Evolutionary conservation across 2,888 invertebrate genomes (phyloP), one percentile per base, ranked within the genome.

Genomic region (Mythimna lalbum): DNA sequence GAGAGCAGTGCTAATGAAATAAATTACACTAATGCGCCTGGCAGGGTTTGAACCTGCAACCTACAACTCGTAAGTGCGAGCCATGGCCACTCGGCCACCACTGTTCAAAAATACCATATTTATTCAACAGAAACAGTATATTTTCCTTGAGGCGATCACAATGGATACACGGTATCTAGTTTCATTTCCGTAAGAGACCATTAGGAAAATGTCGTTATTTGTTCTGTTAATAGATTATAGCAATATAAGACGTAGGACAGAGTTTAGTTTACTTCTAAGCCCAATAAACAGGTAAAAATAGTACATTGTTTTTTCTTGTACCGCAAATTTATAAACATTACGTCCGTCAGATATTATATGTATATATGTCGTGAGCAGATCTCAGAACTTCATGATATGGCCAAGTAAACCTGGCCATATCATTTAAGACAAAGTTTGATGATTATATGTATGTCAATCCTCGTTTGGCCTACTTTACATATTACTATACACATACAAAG

Each of bases 171-270:
- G 3, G 1, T 33, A 1, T 53, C 21, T 7, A 14, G 36, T 49
- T 73, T 70, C 36, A 73, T 81, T 66, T 73, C 78, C 78, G 70
- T 21, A 52, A 63, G 49, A 49, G 36, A 33, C 52, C 57, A 64
- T 77, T 69, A 65, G 17, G 27, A 49, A 60, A 36, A 7, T 23
- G 60, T 19, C 19, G 23, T 55, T 55, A 36, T 78, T 73, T 64
- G 12, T 50, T 72, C 56, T 50, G 50, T 7, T 57, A 53, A 75
- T 49, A 71, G n/a, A 50, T 33, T 33, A 43, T 23, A 21, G 23
- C 1, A 63, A 63, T 33, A 43, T 63, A 56, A 56, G 12, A 39
- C 9, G 21, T 4, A 27, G 12, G 6, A 7, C 12, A 23, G 3
- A 43, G 49, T 43, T 27, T 67, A 50, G 49, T 33, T 66, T 49